Base-by-base conservation (phyloP, 2,888 invertebrate species). In the Drosophila diplacantha region DNA sequence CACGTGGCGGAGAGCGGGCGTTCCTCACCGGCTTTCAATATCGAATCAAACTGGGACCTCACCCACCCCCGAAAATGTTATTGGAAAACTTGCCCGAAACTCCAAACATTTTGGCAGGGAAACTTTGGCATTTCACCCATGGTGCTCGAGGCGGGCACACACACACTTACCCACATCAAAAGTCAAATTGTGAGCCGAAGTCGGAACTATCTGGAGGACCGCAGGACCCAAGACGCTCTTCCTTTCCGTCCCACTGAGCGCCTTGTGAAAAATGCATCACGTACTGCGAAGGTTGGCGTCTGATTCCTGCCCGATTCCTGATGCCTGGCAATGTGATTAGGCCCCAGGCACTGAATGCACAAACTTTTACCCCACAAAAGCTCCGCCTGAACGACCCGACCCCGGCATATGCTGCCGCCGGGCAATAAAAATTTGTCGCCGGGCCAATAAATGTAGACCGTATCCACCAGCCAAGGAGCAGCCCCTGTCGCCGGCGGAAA, bases 381-480 rank as follows among this genome's bases (percentile, higher is more conserved):
- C 31, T 14, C 47, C 14, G 37, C 12, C 44, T 2, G 44, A 18
- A 20, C 73, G 39, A 39, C 41, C 22, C 9, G 24, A n/a, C 41
- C 64, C 69, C 62, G 69, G 66, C 80, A 76, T 75, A 77, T 80
- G 72, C 72, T 72, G 63, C 73, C 73, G 66, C 66, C 53, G 67
- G 70, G 73, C 81, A 82, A 81, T 81, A 82, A 82, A 80, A 82
- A 82, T 81, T 80, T 81, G 81, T 80, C 80, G 74, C 73, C 63
- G 56, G 67, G 69, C 82, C 80, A 82, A 81, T 81, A 81, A 81
- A 81, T 82, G 80, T 76, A 61, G 69, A 55, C 54, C 50, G 22
- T 24, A 41, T 53, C 61, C 43, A 55, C 41, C 57, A 58, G 73
- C 57, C 68, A 46, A 56, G 55, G 14, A 56, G 52, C n/a, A 57